These are phyloP conservation scores for Achlya flavicornis DNA, from an alignment of 2,888 invertebrate species.

Conservation along the genomic window DNA sequence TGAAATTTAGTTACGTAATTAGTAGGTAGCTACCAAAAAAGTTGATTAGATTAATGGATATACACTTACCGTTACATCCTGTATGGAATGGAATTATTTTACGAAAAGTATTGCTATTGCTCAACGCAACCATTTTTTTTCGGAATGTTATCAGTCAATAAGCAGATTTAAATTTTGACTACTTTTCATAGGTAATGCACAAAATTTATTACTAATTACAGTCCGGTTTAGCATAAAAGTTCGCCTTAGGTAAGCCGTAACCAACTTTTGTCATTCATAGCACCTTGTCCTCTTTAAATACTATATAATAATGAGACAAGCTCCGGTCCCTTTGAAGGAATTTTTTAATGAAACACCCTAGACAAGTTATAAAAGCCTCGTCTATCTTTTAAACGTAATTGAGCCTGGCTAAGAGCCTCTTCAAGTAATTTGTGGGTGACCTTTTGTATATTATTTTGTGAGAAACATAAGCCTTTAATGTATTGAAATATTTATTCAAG, in stretches of 20 bases:
- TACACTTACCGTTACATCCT: too few species aligned
- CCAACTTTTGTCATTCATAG: constrained; percentile 51
- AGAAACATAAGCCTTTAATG: background rate
- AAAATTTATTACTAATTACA: constrained; percentile 29
- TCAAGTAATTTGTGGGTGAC: constrained; percentile 47
- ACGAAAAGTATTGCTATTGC: background rate
- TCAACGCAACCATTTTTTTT: too few species aligned
- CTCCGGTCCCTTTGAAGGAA: constrained; percentile 63
- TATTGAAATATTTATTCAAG: too few species aligned
- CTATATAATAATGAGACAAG: constrained; percentile 72
- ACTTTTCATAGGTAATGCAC: background rate
- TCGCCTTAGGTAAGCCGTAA: constrained; percentile 53
- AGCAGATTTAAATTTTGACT: too few species aligned
- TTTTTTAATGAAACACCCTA: constrained; percentile 73
- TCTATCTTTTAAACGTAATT: constrained; percentile 69
- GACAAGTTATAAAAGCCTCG: constrained; percentile 66
- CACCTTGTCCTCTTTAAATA: constrained; percentile 64
- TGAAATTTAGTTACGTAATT: too few species aligned
- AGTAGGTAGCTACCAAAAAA: too few species aligned
- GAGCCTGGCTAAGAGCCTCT: constrained; percentile 51
- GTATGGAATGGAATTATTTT: background rate
- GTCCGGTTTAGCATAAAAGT: constrained; percentile 32
- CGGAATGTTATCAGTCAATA: too few species aligned
- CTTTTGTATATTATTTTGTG: background rate
- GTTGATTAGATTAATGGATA: too few species aligned